Percentiles rank a stretch among this genome's conserved stretches.
Evolutionary conservation across 92 coral and sea anemone species (phyloP).

Genomic region (Zoanthus gigantus): DNA sequence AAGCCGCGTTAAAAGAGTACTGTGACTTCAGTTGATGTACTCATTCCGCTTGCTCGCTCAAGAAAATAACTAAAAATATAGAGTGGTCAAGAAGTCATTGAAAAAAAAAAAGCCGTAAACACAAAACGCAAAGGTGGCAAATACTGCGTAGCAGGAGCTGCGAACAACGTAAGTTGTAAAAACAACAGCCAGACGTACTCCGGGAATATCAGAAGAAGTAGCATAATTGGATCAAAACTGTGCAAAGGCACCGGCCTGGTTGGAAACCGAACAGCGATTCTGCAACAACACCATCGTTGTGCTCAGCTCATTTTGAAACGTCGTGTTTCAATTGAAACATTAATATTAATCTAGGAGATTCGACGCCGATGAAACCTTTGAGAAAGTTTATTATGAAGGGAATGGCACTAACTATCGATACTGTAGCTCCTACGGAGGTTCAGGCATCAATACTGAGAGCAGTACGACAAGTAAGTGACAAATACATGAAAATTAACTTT

Average conservation of each 20-base stretch:
- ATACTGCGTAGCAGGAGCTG: conserved; percentile 74
- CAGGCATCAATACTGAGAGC: background rate
- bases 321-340: conserved; percentile 39
- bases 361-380: background rate
- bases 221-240: conserved; percentile 60
- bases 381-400: background rate
- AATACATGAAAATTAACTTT: too few species aligned
- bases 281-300: conserved; percentile 55
- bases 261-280: conserved; percentile 53
- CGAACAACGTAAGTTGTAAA: conserved; percentile 67
- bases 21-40: conserved; percentile 22
- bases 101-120: conserved; percentile 1
- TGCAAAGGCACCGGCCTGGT: conserved; percentile 63
- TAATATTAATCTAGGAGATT: conserved; percentile 16
- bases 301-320: conserved; percentile 61
- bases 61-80: background rate
- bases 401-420: conserved; percentile 45
- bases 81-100: background rate
- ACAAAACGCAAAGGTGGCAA: conserved; percentile 47
- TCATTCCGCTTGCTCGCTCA: conserved; percentile 5
- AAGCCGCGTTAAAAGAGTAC: background rate
- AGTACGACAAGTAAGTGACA: conserved; percentile 1
- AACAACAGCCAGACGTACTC: conserved; percentile 49
- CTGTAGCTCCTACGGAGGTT: conserved; percentile 25
- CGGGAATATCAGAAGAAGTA: conserved; percentile 57